Evolutionary conservation across 23 tunicate genomes (phyloP).

Genomic region (Botrylloides violaceus): DNA sequence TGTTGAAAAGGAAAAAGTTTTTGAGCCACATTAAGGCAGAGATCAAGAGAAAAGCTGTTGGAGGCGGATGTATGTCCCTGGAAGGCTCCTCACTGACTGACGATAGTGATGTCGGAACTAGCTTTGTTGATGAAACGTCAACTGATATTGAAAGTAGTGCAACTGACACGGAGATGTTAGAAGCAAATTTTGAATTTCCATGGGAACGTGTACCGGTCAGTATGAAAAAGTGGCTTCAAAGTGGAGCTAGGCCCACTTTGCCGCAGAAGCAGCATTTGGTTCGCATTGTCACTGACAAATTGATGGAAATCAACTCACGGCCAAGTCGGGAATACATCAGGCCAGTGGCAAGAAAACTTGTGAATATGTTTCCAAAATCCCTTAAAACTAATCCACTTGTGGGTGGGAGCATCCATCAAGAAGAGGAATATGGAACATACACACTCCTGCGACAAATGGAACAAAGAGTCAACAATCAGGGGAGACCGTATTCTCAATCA

Average conservation of each 20-base stretch:
- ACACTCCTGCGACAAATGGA: background rate
- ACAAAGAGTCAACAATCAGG: background rate
- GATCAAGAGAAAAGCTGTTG: background rate
- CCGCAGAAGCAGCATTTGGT: background rate
- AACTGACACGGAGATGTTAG: background rate
- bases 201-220: background rate
- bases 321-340: background rate
- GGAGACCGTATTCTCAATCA: background rate
- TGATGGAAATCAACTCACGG: background rate
- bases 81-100: no score
- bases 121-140: background rate
- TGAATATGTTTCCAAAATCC: background rate
- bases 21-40: background rate
- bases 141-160: background rate
- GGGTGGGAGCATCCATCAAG: background rate
- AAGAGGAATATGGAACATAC: background rate
- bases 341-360: background rate
- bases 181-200: slow-evolving; percentile 10
- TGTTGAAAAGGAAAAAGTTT: background rate
- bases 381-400: background rate
- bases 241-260: background rate
- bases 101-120: no score
- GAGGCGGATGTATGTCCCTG: no score
- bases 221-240: slow-evolving; percentile 4
- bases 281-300: background rate